Conservation (phyloP, 1,140 invertebrate genomes). For the Drosophila asahinai region DNA sequence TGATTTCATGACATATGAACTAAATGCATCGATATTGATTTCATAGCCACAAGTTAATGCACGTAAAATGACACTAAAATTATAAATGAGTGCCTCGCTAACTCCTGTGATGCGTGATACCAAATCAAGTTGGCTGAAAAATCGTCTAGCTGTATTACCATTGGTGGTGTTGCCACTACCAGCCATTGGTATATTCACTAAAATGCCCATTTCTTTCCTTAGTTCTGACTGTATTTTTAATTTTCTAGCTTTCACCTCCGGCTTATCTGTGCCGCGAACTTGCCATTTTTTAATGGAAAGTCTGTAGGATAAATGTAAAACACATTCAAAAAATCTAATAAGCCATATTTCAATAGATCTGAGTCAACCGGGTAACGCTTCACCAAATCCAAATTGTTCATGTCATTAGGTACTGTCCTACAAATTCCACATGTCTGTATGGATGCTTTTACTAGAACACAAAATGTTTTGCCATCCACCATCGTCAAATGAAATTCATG, state of each 20-base stretch:
- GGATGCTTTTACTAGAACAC: conserved; percentile 2
- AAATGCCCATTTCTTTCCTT: conserved; percentile 7
- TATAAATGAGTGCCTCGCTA: conserved; percentile 1
- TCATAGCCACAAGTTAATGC: background rate
- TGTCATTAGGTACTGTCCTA: conserved; percentile 2
- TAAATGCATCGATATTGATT: conserved; percentile 3
- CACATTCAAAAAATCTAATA: no score
- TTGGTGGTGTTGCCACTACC: conserved; percentile 25
- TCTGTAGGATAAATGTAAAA: no score
- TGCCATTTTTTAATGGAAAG: no score
- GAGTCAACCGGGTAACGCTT: conserved; percentile 7
- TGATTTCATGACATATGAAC: conserved; percentile 4
- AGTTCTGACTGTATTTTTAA: background rate
- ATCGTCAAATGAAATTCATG: conserved; percentile 1
- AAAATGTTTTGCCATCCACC: conserved; percentile 8
- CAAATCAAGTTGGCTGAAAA: conserved; percentile 12
- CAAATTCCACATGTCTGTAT: conserved; percentile 8
- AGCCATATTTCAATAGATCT: background rate
- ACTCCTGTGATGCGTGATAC: conserved; percentile 6
- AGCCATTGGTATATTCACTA: conserved; percentile 20
- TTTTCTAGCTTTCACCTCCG: background rate
- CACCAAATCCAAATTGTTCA: conserved; percentile 10
- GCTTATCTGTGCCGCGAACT: background rate
- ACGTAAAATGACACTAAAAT: conserved; percentile 9
- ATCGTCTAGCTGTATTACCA: conserved; percentile 18